Base-by-base conservation (phyloP, 1,140 invertebrate species). In the Pteromalus puparum region DNA sequence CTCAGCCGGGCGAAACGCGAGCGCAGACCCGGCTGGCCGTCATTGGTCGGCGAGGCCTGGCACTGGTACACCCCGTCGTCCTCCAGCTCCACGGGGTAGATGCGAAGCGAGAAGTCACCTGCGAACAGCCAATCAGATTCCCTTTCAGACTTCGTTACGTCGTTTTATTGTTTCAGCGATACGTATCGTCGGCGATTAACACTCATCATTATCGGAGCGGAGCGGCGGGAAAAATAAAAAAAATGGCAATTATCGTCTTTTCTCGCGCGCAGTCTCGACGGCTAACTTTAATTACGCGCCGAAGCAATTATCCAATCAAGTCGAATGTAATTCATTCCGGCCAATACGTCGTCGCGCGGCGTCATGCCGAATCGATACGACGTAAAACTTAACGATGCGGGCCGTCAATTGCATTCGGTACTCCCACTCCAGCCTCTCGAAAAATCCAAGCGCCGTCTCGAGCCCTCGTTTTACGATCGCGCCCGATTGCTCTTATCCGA, bases 41-140 rank as follows among this genome's bases (percentile, higher is more conserved):
- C 95, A 94, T 84, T 96, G 95, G 81, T 93, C n/a, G 96, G 95
- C 78, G 95, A 90, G 24, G 98, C 97, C 94, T 98, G 97, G 91
- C 98, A 99, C 92, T 98, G 97, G 91, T 98, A 99, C 88, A 95
- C 95, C 18, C 97, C 97, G 88, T 99, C 97, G 90, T 99, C 98
- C 88, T 98, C 97, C 86, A 99, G 93, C 89, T 96, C 96, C 30
- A 98, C 96, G 1, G 97, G 97, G 89, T 95, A 95, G 86, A 99
- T 98, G 90, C 97, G 96, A 90, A 98, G 91, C 2, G 96, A 97
- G 92, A 96, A 98, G 92, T 98, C 97, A 88, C 97, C 97, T 97
- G 94, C 7, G 95, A 90, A 70, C 67, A 21, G 21, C 53, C 1
- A 61, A n/a, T 61, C 18, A n/a, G n/a, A n/a, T n/a, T n/a, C n/a